Evolutionary conservation across 2,888 invertebrate genomes (phyloP), one percentile per base, ranked within the genome.

Genomic region (Coronaproctus castanopsis): DNA sequence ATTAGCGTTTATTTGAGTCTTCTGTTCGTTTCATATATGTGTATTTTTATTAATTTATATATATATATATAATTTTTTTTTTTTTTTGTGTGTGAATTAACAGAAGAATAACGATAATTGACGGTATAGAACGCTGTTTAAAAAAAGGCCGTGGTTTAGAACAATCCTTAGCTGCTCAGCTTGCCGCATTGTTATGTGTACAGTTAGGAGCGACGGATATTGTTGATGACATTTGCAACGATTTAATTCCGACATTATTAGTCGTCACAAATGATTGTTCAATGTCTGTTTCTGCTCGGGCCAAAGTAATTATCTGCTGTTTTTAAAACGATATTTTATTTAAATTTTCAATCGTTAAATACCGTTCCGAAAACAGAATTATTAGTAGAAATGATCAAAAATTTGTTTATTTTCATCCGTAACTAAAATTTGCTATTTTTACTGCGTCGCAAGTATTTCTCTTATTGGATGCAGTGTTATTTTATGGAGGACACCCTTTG

Each of bases 81-180:
- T 18, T 58, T 52, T 61, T 62, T 2, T 50, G 56, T 50, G 52
- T n/a, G n/a, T n/a, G n/a, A n/a, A n/a, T n/a, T n/a, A 66, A 20
- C 63, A 74, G 76, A 61, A 77, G 82, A 62, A 78, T 83, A 66
- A 88, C 88, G 1, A 75, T 96, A 21, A 79, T 84, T 36, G 93
- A 95, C 71, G 79, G 84, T 62, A 76, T 92, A 58, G 83, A 90
- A 67, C 79, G 83, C 53, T 82, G 88, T 58, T 73, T 96, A 68
- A 82, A 86, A 63, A 83, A 88, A 59, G 92, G 93, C 0, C 80
- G 83, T 52, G 84, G 84, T 2, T 80, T 80, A 1, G 96, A 96
- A 72, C 84, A 84, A 69, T 79, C 79, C 0, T 81, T 83, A 19
- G 92, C 91, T 0, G 90, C 91, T 0, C 80, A 81, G 56, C 72